Conservation (phyloP, 1,140 invertebrate genomes). For the Heliconius himera region DNA sequence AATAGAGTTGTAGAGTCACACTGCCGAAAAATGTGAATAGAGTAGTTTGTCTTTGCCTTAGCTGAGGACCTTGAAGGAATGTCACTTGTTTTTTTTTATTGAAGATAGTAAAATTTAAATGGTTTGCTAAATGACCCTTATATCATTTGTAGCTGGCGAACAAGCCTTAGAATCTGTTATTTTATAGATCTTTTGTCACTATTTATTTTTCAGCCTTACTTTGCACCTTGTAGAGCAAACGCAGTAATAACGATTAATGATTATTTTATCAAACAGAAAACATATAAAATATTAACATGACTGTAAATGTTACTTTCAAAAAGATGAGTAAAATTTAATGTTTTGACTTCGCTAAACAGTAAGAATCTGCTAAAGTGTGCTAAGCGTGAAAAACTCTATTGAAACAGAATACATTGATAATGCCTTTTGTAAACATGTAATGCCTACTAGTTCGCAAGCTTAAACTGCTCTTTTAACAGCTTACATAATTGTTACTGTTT, state of each 20-base stretch:
- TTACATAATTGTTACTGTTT: neutral
- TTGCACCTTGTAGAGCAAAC: too few relatives aligned
- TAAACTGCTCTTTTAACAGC: slow-evolving; percentile 10
- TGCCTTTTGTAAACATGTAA: neutral
- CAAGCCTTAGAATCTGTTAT: neutral
- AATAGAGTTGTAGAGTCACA: too few relatives aligned
- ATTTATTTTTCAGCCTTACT: too few relatives aligned
- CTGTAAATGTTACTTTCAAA: too few relatives aligned
- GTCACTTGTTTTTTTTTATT: neutral
- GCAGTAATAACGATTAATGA: too few relatives aligned
- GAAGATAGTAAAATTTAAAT: neutral
- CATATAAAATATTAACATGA: too few relatives aligned
- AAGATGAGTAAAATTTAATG: too few relatives aligned
- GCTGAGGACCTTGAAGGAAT: too few relatives aligned
- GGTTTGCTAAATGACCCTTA: neutral
- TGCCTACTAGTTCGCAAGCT: neutral
- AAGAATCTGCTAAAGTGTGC: neutral
- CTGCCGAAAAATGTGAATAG: too few relatives aligned
- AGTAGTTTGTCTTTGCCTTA: too few relatives aligned
- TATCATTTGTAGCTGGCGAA: neutral
- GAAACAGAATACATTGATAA: neutral
- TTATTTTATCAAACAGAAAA: too few relatives aligned
- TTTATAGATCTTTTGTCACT: neutral
- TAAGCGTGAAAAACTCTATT: neutral
- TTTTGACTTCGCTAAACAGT: neutral